Evolutionary conservation across 2,888 invertebrate species (phyloP), one percentile per base, ranked within the genome.

Genomic region (Caenorhabditis panamensis): DNA sequence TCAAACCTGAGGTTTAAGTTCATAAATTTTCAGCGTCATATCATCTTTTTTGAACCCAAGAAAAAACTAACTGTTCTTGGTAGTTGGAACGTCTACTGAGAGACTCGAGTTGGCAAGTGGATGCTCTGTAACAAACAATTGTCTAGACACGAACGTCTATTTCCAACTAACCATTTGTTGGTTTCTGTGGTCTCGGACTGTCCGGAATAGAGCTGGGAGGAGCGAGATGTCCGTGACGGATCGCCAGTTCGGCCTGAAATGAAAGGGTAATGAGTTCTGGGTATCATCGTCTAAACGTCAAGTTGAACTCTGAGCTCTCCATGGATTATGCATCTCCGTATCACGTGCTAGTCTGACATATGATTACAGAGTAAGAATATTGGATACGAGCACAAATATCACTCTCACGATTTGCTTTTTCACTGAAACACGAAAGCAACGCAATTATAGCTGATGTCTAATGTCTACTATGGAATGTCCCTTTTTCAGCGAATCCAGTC

Each of bases 121-220:
- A 37, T 80, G 80, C 36, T 79, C 79, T 69, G 69, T 26, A 69
- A 51, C 37, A n/a, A 22, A 20, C 28, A 8, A 41, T 41, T 41
- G 41, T 41, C 2, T 6, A 31, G 31, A 31, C 31, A 31, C 4
- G 31, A 31, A 31, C 4, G n/a, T 31, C 31, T 6, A 31, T 31
- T 59, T 37, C 51, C 18, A n/a, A 22, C 26, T 28, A 59, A 76
- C 69, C 77, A 58, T 61, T 54, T 8, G 41, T 36, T n/a, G 71
- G 61, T 37, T 88, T 89, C 61, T 89, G 89, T 13, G 89, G 89
- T 11, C 89, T 79, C 31, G 89, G 89, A 62, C 86, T 86, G 69
- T 89, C 89, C 2, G 89, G 89, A 62, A 87, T 82, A 18, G 82
- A 63, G 22, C 71, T 78, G 51, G 87, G 87, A 37, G 88, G 87